A percentile compares a stretch with the other conserved stretches of the same genome.
These are phyloP conservation scores for Drosophila bunnanda DNA, from an alignment of 2,888 invertebrate genomes.

Conservation along the genomic window DNA sequence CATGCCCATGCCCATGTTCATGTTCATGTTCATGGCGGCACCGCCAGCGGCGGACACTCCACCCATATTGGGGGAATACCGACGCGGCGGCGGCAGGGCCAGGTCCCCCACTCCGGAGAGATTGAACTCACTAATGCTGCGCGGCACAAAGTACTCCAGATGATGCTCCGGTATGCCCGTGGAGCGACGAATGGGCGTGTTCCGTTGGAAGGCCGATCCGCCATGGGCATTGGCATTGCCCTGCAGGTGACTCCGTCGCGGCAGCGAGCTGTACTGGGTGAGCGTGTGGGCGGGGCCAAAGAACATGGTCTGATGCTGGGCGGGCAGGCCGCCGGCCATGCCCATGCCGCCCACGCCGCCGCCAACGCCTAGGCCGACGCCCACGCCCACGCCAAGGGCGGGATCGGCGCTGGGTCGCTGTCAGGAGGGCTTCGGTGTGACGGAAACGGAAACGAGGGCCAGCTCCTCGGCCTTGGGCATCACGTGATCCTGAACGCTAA, in stretches of 20 bases:
- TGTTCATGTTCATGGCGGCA: slow-evolving; percentile 35
- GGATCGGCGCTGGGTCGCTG: slow-evolving; percentile 85
- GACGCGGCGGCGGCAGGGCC: slow-evolving; percentile 85
- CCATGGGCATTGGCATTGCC: slow-evolving; percentile 13
- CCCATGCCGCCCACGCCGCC: neutral
- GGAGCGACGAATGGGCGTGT: slow-evolving; percentile 88
- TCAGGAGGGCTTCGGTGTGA: slow-evolving; percentile 87
- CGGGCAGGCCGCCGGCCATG: slow-evolving; percentile 34
- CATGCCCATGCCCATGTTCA: slow-evolving; percentile 58
- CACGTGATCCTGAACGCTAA: slow-evolving; percentile 84
- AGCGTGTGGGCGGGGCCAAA: slow-evolving; percentile 84
- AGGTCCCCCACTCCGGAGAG: slow-evolving; percentile 88
- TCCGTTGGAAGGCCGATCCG: slow-evolving; percentile 87
- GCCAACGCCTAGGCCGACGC: neutral
- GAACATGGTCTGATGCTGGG: slow-evolving; percentile 83
- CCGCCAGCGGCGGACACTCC: slow-evolving; percentile 84
- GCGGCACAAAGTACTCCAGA: slow-evolving; percentile 93
- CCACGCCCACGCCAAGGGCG: slow-evolving; percentile 74
- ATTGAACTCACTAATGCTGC: slow-evolving; percentile 93
- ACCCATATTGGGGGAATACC: slow-evolving; percentile 81
- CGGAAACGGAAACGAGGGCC: slow-evolving; percentile 86
- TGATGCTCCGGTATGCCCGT: slow-evolving; percentile 87
- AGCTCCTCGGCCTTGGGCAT: slow-evolving; percentile 85
- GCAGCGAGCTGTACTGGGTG: slow-evolving; percentile 87
- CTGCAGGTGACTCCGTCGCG: slow-evolving; percentile 83